Conservation (phyloP, 64 coral and sea anemone genomes). For the Actinia equina region DNA sequence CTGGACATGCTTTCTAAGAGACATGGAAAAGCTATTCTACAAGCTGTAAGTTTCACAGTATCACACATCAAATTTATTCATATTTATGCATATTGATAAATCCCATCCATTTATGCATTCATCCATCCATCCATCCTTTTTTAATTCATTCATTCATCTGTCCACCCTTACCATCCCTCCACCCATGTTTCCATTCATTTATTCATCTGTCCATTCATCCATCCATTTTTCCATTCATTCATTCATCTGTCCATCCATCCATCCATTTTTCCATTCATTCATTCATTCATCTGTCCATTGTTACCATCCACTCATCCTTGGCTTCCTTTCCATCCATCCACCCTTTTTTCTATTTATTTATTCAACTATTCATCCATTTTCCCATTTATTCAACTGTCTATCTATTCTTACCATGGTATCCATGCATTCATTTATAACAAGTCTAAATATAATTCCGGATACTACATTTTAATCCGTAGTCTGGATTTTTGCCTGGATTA, state of each 20-base stretch:
- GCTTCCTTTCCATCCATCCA: too few species aligned
- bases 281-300: background rate
- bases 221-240: too few species aligned
- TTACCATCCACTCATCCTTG: background rate
- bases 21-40: constrained; percentile 97
- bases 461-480: too few species aligned
- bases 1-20: constrained; percentile 94
- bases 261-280: background rate
- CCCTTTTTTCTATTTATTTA: background rate
- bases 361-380: background rate
- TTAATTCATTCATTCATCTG: background rate
- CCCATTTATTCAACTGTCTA: background rate
- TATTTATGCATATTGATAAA: too few species aligned
- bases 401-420: background rate
- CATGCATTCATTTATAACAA: background rate
- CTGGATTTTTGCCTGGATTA: too few species aligned
- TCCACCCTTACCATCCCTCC: background rate
- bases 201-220: too few species aligned
- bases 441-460: too few species aligned
- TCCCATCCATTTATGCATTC: background rate
- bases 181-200: background rate
- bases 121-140: background rate
- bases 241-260: too few species aligned
- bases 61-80: too few species aligned
- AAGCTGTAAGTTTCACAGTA: constrained; percentile 98